These are phyloP conservation scores for Nezara viridula DNA, from an alignment of 2,888 invertebrate species.

Conservation along the genomic window DNA sequence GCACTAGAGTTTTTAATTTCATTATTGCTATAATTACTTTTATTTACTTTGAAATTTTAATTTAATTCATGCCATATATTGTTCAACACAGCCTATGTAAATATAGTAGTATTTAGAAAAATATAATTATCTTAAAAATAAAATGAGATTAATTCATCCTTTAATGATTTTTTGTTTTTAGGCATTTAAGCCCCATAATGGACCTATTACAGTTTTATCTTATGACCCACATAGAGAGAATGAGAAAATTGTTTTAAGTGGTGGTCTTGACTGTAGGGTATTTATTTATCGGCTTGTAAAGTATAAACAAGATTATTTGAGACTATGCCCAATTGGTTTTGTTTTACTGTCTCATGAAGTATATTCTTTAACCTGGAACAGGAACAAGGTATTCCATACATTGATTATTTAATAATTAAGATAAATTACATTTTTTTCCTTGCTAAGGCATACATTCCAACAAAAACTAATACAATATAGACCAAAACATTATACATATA, in stretches of 20 bases:
- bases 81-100: background rate
- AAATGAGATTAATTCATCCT: background rate
- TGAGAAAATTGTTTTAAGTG: constrained; percentile 76
- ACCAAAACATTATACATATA: too few relatives aligned
- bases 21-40: too few relatives aligned
- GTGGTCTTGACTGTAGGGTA: constrained; percentile 73
- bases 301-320: constrained; percentile 64
- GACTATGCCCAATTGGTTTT: constrained; percentile 78
- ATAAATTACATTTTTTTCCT: background rate
- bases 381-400: background rate
- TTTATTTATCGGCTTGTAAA: constrained; percentile 62
- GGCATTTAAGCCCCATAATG: constrained; percentile 79
- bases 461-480: background rate
- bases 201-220: constrained; percentile 71
- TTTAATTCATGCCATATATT: background rate
- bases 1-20: too few relatives aligned
- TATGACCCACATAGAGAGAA: constrained; percentile 59
- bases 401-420: background rate
- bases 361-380: constrained; percentile 78
- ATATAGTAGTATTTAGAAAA: background rate
- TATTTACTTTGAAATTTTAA: too few relatives aligned
- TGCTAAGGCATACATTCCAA: background rate
- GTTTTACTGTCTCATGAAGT: constrained; percentile 76
- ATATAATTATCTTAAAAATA: background rate
- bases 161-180: constrained; percentile 66